Percentiles rank a stretch among this genome's conserved stretches.
Conservation (phyloP, 2,888 invertebrate species). For the Lepidonotus clava region DNA sequence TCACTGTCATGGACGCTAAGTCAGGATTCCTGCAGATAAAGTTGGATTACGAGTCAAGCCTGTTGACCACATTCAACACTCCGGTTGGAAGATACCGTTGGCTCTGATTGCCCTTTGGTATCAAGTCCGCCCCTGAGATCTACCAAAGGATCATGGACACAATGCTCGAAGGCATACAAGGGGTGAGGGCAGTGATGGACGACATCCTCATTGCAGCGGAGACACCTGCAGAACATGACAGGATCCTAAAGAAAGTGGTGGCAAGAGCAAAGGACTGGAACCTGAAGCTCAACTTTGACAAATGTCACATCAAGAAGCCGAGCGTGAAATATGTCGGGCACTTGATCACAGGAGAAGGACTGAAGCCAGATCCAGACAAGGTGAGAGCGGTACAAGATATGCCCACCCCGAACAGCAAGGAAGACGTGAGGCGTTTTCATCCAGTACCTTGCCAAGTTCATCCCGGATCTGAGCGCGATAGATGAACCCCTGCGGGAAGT, state of each 20-base stretch:
- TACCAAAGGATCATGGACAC: slow-evolving; percentile 23
- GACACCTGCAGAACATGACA: slow-evolving; percentile 16
- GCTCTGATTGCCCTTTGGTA: slow-evolving; percentile 44
- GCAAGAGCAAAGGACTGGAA: not conserved
- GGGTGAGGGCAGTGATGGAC: slow-evolving; percentile 3
- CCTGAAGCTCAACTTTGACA: slow-evolving; percentile 29
- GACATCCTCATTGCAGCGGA: slow-evolving; percentile 23
- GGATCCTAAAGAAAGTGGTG: slow-evolving; percentile 9
- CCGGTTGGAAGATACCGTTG: slow-evolving; percentile 55
- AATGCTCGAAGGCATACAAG: slow-evolving; percentile 5
- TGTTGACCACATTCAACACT: slow-evolving; percentile 67
- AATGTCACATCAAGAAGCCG: slow-evolving; percentile 28
- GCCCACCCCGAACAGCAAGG: slow-evolving; percentile 55
- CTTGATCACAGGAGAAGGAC: slow-evolving; percentile 57
- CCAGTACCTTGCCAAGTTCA: slow-evolving; percentile 57
- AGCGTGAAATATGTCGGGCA: slow-evolving; percentile 62
- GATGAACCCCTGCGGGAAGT: slow-evolving; percentile 57
- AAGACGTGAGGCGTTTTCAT: slow-evolving; percentile 62
- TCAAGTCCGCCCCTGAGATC: slow-evolving; percentile 16
- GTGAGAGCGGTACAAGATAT: slow-evolving; percentile 61
- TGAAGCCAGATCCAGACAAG: slow-evolving; percentile 62
- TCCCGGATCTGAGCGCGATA: slow-evolving; percentile 59
- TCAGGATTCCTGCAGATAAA: slow-evolving; percentile 66
- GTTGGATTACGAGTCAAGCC: slow-evolving; percentile 63
- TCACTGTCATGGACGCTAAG: slow-evolving; percentile 67